Evolutionary conservation across 1,140 invertebrate species (phyloP).

Genomic region (Limonius californicus): DNA sequence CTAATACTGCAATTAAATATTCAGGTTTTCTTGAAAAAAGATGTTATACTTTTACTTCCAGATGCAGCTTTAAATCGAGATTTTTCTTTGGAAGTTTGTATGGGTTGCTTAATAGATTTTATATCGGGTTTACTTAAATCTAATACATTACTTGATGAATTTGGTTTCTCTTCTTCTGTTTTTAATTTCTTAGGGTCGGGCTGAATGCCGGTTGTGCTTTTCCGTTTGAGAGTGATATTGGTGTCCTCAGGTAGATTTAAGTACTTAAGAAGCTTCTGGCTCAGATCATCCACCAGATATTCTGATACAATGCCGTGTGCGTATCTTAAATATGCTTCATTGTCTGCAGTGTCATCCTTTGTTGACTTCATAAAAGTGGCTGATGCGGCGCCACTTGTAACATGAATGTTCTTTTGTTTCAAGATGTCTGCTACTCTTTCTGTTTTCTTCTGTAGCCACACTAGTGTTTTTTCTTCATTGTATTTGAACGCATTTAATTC

Average conservation of each 20-base stretch:
- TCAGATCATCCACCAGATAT: conserved; percentile 63
- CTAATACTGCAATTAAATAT: conserved; percentile 6
- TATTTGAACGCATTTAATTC: conserved; percentile 72
- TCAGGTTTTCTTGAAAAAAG: conserved; percentile 62
- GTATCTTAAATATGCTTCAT: conserved; percentile 63
- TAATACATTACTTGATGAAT: conserved; percentile 33
- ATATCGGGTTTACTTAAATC: conserved; percentile 38
- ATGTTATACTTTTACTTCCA: conserved; percentile 69
- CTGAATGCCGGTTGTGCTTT: conserved; percentile 42
- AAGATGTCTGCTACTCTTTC: conserved; percentile 59
- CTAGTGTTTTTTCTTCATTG: conserved; percentile 69
- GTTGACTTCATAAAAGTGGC: conserved; percentile 60
- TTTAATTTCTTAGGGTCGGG: conserved; percentile 46
- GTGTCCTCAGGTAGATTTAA: conserved; percentile 59
- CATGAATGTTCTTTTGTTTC: conserved; percentile 66
- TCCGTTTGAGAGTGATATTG: conserved; percentile 53
- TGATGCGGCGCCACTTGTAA: conserved; percentile 60
- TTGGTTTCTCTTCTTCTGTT: conserved; percentile 35
- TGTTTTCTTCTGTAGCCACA: conserved; percentile 68
- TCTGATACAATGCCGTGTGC: conserved; percentile 66
- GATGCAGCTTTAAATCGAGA: conserved; percentile 67
- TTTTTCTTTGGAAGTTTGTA: conserved; percentile 62
- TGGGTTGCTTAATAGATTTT: conserved; percentile 48
- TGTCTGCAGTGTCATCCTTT: conserved; percentile 37
- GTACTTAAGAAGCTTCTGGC: conserved; percentile 56